Evolutionary conservation across 2,797 vertebrate species (phyloP).

Genomic region (Ciconia nigra): DNA sequence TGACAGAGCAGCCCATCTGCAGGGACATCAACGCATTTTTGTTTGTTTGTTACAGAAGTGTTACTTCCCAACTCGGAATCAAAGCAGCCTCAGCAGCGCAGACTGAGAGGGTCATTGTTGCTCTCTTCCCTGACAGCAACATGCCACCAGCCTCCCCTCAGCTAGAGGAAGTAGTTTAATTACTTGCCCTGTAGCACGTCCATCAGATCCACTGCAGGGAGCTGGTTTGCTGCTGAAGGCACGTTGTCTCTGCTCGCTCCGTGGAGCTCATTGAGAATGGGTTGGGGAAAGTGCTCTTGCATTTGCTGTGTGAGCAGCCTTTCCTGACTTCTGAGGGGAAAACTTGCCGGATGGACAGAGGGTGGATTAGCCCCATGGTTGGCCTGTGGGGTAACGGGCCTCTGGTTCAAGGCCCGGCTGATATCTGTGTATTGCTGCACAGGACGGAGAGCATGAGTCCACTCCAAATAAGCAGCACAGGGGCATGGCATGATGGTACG

Average conservation of each 20-base stretch:
- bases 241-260: accelerated
- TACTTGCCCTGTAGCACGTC: not conserved
- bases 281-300: not conserved
- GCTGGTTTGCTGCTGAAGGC: not conserved
- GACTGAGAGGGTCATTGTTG: not conserved
- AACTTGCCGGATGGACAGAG: not conserved
- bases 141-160: not conserved
- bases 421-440: not conserved
- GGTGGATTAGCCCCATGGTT: not conserved
- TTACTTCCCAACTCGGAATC: not conserved
- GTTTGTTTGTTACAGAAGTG: not conserved
- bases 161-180: not conserved
- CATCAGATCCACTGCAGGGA: not conserved
- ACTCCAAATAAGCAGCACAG: not conserved
- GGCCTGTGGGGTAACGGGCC: not conserved
- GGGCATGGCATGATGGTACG: no score
- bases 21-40: not conserved
- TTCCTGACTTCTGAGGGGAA: not conserved
- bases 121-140: no score
- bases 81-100: not conserved
- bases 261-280: not conserved
- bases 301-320: not conserved
- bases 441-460: not conserved
- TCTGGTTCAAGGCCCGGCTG: not conserved
- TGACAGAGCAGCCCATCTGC: not conserved